Evolutionary conservation across 2,797 vertebrate species (phyloP).

Genomic region (Rhyacichthys aspro): DNA sequence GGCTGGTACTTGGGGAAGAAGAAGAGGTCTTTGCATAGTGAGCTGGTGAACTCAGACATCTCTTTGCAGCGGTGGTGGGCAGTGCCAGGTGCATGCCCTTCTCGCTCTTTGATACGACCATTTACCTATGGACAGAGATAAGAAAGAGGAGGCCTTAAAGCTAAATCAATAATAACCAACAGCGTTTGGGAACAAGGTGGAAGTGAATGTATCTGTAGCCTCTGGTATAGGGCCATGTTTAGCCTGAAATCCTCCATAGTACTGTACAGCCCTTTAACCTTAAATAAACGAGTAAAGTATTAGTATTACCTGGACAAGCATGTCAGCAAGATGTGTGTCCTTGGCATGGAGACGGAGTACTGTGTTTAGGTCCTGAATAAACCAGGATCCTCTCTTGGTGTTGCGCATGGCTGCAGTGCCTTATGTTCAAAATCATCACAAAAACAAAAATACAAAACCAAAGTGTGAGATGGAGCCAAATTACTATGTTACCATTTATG

Average conservation of each 20-base stretch:
- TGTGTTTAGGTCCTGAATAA: conserved; percentile 88
- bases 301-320: conserved; percentile 88
- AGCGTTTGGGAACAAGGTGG: no score
- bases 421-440: conserved; percentile 56
- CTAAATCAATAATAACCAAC: no score
- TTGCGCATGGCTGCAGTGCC: conserved; percentile 96
- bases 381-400: conserved; percentile 97
- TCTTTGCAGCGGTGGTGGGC: conserved; percentile 97
- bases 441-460: conserved; percentile 24
- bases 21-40: conserved; percentile 92
- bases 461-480: background rate
- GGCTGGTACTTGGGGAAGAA: conserved; percentile 90
- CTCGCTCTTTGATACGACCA: conserved; percentile 88
- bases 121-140: conserved; percentile 84
- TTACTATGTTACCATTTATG: background rate
- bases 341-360: conserved; percentile 85
- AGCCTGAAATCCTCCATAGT: no score
- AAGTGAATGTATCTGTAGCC: no score
- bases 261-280: no score
- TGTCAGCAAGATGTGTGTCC: conserved; percentile 92
- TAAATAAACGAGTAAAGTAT: background rate
- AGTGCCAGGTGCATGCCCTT: conserved; percentile 93
- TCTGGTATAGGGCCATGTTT: background rate
- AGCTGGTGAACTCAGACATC: conserved; percentile 98
- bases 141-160: background rate